phyloP scores from a whole-genome alignment of 2,113 vertebrate species.

The Leptodactylus fuscus region DNA sequence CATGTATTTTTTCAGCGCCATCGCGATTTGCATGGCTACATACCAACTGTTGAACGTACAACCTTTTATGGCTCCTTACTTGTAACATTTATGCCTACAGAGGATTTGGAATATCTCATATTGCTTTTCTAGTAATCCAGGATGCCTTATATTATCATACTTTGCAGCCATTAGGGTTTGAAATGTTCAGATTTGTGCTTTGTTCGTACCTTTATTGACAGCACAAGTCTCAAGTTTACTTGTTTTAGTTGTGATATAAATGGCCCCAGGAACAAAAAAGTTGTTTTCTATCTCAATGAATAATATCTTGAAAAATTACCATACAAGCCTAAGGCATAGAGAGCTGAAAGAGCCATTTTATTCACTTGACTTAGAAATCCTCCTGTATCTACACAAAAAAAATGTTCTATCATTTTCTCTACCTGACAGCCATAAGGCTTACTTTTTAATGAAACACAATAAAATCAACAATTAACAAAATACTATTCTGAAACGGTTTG shows the following conservation, averaged over 20 bases:
- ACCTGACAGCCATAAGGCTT: not conserved
- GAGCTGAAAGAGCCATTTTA: not conserved
- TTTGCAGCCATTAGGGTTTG: not conserved
- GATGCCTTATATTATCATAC: not conserved
- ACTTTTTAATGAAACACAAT: not conserved
- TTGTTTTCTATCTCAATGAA: not conserved
- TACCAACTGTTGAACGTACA: too few relatives aligned
- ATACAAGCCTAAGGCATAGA: slow-evolving; percentile 25
- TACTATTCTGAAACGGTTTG: too few relatives aligned
- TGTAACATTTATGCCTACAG: too few relatives aligned
- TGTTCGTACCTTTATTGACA: slow-evolving; percentile 26
- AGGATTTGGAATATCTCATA: too few relatives aligned
- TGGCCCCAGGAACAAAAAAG: slow-evolving; percentile 17
- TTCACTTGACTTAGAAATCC: slow-evolving; percentile 10
- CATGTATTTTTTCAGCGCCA: too few relatives aligned
- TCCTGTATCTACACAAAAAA: not conserved
- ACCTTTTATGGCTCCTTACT: too few relatives aligned
- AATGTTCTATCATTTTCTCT: not conserved
- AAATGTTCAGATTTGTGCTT: not conserved
- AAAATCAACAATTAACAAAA: slow-evolving; percentile 12
- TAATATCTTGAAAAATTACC: slow-evolving; percentile 25
- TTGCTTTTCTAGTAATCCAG: not conserved
- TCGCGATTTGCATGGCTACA: too few relatives aligned
- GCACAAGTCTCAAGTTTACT: not conserved
- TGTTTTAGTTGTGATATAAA: slow-evolving; percentile 26